Evolutionary conservation across 2,113 vertebrate genomes (phyloP), one percentile per base, ranked within the genome.

Genomic region (Protobothrops flavoviridis): DNA sequence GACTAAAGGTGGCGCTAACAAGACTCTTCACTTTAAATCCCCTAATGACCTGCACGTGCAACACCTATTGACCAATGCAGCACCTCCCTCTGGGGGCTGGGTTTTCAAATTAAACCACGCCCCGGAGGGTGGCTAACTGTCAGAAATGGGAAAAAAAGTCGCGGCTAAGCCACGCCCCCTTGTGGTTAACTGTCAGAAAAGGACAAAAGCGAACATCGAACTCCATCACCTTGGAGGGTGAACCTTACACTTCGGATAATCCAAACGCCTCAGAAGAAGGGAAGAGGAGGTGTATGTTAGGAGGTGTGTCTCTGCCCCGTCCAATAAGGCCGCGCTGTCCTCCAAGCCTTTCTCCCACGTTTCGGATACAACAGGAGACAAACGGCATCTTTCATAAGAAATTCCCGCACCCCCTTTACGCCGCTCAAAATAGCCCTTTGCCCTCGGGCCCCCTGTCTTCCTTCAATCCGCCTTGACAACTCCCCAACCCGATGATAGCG

Each of bases 1-100:
- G 20, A 15, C 9, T 3, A 0, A 1, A 0, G 0, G 0, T 0
- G 9, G 0, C 33, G 0, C 45, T 48, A 5, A 2, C 24, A 13
- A 9, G 5, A 11, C 24, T 3, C 74, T 33, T 26, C 85, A 10
- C 59, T 3, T 48, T 26, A 20, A 39, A 11, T 12, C 12, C 10
- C 39, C 48, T 50, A 0, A 0, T 0, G 0, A 4, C 29, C 17
- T 24, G 23, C 93, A 94, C 93, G 48, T 95, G 95, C 92, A 1
- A 87, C 93, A 91, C 3, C 0, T 97, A 96, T 96, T 95, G 96
- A 96, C 94, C 39, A 21, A 2, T 2, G 24, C 39, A 2, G 17
- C 23, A 15, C 52, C 50, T 2, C 52, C 90, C 33, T 10, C 59
- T 43, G 5, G 0, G 91, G 61, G 91, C 55, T 88, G 91, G 55